Base-by-base conservation (phyloP, 2,888 invertebrate species). In the Diogma glabrata region DNA sequence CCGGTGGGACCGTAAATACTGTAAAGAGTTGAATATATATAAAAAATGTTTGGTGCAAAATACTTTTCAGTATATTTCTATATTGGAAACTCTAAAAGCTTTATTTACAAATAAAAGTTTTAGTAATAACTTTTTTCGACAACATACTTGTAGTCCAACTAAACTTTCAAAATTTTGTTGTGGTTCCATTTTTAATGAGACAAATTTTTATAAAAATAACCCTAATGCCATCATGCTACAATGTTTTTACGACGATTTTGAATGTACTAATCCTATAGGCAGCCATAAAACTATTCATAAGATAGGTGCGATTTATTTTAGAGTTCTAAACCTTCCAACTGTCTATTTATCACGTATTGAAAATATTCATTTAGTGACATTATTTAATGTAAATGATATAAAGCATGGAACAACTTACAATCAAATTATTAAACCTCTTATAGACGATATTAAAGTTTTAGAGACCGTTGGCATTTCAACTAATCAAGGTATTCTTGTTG, bases 21-120 rank as follows among this genome's bases (percentile, higher is more conserved):
- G n/a, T n/a, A n/a, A n/a, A n/a, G n/a, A n/a, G n/a, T n/a, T n/a
- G n/a, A 4, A 33, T 7, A 33, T 14, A 12, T 9, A 14, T 10
- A 33, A 10, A 14, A 36, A 36, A 36, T 36, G 36, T 3, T 36
- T 36, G 9, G 36, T 36, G 2, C 40, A 40, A 2, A 40, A 40
- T 40, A 40, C 40, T 5, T 40, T 12, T 40, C 40, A 40, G n/a
- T 40, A 40, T 40, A 40, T 40, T 19, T 9, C 40, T 8, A 40
- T 40, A 19, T 40, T 19, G 20, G 40, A 40, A 40, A 40, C 40
- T 3, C 19, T 40, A 2, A 40, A 40, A 40, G 1, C 9, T 40
- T 10, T 40, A 7, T 40, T 40, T 40, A 17, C 10, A 40, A 40
- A 40, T 40, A 20, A 19, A 4, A 19, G 20, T 40, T 40, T 40